These are phyloP conservation scores for Scaptomyza montana DNA, from an alignment of 1,140 invertebrate genomes.

Conservation along the genomic window DNA sequence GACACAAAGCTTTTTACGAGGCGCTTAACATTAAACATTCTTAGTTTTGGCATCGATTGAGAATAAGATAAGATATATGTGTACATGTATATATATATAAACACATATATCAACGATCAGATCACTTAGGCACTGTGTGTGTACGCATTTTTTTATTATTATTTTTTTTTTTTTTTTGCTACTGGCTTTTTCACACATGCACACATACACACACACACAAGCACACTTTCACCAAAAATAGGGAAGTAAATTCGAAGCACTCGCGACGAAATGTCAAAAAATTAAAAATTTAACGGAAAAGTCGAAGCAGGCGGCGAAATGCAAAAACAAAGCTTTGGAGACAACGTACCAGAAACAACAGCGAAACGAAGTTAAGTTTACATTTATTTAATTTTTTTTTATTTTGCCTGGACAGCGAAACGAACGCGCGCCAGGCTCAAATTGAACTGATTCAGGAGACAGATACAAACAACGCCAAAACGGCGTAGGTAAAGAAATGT, in stretches of 20 bases:
- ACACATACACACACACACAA: not conserved
- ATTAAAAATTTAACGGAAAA: constrained; percentile 6
- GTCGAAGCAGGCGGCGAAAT: not conserved
- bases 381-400: constrained; percentile 22
- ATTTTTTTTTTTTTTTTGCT: not conserved
- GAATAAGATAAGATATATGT: constrained; percentile 13
- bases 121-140: constrained; percentile 33
- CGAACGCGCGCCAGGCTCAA: constrained; percentile 68
- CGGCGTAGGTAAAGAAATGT: constrained; percentile 13
- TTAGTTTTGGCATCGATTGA: constrained; percentile 39
- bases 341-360: constrained; percentile 7
- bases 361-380: constrained; percentile 15
- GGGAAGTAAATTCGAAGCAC: not conserved
- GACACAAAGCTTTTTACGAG: constrained; percentile 40
- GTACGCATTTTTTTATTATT: too few species aligned
- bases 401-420: constrained; percentile 44
- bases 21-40: constrained; percentile 9
- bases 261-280: constrained; percentile 2
- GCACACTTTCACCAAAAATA: not conserved
- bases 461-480: constrained; percentile 30
- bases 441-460: constrained; percentile 63
- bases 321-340: constrained; percentile 4
- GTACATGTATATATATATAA: not conserved
- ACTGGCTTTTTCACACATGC: not conserved
- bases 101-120: too few species aligned